Percentiles rank a stretch among this genome's conserved stretches.
These are phyloP conservation scores for Xestia c-nigrum DNA, from an alignment of 2,888 invertebrate genomes.

Conservation along the genomic window DNA sequence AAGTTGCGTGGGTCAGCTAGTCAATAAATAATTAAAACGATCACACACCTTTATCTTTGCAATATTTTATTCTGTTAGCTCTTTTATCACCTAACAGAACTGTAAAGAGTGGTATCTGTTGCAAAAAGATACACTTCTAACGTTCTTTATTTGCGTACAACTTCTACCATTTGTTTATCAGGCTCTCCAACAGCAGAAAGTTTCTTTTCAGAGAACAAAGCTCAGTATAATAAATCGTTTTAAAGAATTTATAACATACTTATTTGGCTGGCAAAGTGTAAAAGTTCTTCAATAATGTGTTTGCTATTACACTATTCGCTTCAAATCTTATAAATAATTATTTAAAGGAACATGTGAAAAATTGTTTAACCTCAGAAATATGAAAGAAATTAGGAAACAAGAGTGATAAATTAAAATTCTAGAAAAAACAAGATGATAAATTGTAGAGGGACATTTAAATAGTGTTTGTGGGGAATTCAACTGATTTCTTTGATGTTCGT, in stretches of 20 bases:
- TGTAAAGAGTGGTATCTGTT: conserved; percentile 50
- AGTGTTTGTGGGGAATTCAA: conserved; percentile 16
- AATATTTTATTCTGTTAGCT: conserved; percentile 42
- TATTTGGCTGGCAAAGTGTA: conserved; percentile 42
- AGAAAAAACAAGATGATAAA: conserved; percentile 38
- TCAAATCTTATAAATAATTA: conserved; percentile 24
- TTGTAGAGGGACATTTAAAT: conserved; percentile 38
- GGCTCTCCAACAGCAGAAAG: conserved; percentile 66
- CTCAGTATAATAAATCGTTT: conserved; percentile 70
- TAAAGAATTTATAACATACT: conserved; percentile 62
- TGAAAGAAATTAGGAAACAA: conserved; percentile 31
- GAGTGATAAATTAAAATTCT: conserved; percentile 38
- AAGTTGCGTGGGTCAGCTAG: too few species aligned
- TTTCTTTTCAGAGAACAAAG: conserved; percentile 70
- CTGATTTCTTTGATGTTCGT: conserved; percentile 55
- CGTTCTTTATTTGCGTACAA: conserved; percentile 72
- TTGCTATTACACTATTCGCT: conserved; percentile 29
- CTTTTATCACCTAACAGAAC: conserved; percentile 51
- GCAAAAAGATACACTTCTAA: conserved; percentile 67
- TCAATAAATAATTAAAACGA: conserved; percentile 26
- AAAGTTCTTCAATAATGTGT: conserved; percentile 52
- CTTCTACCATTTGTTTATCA: conserved; percentile 75
- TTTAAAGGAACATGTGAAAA: conserved; percentile 21
- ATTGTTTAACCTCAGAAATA: conserved; percentile 10
- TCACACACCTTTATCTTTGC: conserved; percentile 3